Base-by-base conservation (phyloP, 2,113 vertebrate species). In the Sakesphorus luctuosus region DNA sequence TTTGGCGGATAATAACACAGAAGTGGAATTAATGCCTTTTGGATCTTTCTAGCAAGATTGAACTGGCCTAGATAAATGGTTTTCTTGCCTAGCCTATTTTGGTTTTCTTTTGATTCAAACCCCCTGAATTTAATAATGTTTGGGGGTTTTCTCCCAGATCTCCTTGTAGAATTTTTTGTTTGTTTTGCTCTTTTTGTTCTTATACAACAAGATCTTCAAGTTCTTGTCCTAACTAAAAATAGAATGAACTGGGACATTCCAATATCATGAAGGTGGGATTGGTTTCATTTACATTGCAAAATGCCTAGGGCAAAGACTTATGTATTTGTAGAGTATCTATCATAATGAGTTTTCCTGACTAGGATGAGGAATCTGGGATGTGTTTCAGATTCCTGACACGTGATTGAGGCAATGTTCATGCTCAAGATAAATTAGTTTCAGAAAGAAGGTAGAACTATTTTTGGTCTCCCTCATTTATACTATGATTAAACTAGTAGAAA, bases 21-120 rank as follows among this genome's bases (percentile, higher is more conserved):
- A 97, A 90, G 36, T 52, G 49, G 74, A 97, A 96, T 95, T 93
- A 93, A 93, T 93, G 58, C 23, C 58, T 72, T 95, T 97, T 89
- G 79, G 73, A 95, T 35, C 46, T 96, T 97, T 93, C 25, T 53
- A 82, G 62, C 35, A 85, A 90, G 56, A 80, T 49, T 87, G 72
- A 40, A 35, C 61, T 76, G 49, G 43, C 19, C 44, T 86, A 73
- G 95, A 82, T 78, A 94, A 91, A 95, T 82, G 36, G 20, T 72
- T 97, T 97, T 66, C 59, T 91, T 1, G 3, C 16, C 25, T 55
- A 55, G 25, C 6, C 43, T 71, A n/a, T 84, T 94, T 77, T 72
- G 7, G 8, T 56, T 78, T 87, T 87, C 19, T 62, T 89, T 87
- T 91, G 55, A 91, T 89, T 91, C 73, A 93, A 89, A 68, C 5